Conservation (phyloP, 1,140 invertebrate species). For the Frieseomelitta varia region DNA sequence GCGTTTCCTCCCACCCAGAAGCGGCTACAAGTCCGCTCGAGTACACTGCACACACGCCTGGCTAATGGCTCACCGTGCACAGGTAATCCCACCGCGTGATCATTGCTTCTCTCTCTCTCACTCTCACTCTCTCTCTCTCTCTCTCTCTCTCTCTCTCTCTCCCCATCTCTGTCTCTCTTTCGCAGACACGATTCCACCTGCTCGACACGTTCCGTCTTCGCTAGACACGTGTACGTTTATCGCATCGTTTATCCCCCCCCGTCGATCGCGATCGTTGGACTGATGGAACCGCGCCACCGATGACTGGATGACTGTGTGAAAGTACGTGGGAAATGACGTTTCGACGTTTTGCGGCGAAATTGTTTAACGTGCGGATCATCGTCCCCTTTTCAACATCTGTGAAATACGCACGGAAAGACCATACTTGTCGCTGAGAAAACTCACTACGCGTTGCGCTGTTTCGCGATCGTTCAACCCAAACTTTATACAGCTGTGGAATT, state of each 20-base stretch:
- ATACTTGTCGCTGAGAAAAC: too few species aligned
- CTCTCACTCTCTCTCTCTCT: slow-evolving; percentile 18
- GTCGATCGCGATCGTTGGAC: slow-evolving; percentile 4
- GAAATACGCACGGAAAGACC: too few species aligned
- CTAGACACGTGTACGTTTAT: slow-evolving; percentile 65
- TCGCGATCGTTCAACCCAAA: too few species aligned
- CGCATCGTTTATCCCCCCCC: slow-evolving; percentile 21
- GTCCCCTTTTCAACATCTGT: too few species aligned
- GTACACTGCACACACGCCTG: slow-evolving; percentile 69
- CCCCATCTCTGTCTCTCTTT: not conserved
- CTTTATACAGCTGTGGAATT: not conserved
- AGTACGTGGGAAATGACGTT: not conserved
- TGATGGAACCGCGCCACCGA: not conserved
- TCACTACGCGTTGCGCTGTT: too few species aligned
- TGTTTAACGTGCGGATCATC: not conserved
- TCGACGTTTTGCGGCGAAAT: not conserved
- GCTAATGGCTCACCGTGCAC: slow-evolving; percentile 69
- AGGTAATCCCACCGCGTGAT: slow-evolving; percentile 68
- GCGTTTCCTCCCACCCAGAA: slow-evolving; percentile 41
- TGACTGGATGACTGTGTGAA: not conserved
- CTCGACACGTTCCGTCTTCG: slow-evolving; percentile 57
- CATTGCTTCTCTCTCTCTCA: slow-evolving; percentile 32
- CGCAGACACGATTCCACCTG: slow-evolving; percentile 18
- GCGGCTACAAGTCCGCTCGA: slow-evolving; percentile 68
- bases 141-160: slow-evolving; percentile 20